phyloP scores from a whole-genome alignment of 1,140 invertebrate genomes.

The Chironomus striatipennis region DNA sequence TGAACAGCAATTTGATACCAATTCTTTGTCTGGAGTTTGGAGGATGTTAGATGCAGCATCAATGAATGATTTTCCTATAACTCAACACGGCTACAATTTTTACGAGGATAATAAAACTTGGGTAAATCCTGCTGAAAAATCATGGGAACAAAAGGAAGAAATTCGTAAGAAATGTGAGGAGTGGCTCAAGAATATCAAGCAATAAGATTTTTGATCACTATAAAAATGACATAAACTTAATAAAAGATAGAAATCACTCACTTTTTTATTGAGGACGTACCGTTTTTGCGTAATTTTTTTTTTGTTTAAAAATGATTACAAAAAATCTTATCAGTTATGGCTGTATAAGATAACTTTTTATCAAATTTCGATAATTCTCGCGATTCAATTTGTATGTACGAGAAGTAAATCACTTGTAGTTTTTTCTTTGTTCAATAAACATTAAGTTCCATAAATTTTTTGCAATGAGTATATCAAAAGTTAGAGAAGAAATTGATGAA shows the following conservation, averaged over 20 bases:
- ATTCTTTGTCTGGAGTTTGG: background rate
- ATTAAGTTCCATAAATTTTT: no score
- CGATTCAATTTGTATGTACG: no score
- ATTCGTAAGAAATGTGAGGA: conserved; percentile 16
- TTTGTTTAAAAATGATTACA: no score
- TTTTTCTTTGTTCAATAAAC: no score
- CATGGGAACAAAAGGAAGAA: conserved; percentile 5
- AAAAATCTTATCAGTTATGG: no score
- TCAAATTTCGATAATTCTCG: no score
- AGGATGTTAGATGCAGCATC: background rate
- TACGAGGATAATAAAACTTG: conserved; percentile 2
- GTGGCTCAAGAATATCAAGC: background rate
- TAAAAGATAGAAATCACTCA: no score
- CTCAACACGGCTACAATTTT: background rate
- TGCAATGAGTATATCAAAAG: background rate
- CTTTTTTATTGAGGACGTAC: no score
- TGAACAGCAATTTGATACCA: background rate
- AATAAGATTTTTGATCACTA: background rate
- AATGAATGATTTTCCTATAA: conserved; percentile 1
- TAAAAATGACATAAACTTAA: no score
- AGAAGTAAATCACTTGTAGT: no score
- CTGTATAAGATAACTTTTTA: no score
- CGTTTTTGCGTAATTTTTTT: no score
- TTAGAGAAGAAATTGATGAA: background rate
- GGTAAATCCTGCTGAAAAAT: background rate